Evolutionary conservation across 2,113 vertebrate genomes (phyloP).

Genomic region (Synchiropus splendidus): DNA sequence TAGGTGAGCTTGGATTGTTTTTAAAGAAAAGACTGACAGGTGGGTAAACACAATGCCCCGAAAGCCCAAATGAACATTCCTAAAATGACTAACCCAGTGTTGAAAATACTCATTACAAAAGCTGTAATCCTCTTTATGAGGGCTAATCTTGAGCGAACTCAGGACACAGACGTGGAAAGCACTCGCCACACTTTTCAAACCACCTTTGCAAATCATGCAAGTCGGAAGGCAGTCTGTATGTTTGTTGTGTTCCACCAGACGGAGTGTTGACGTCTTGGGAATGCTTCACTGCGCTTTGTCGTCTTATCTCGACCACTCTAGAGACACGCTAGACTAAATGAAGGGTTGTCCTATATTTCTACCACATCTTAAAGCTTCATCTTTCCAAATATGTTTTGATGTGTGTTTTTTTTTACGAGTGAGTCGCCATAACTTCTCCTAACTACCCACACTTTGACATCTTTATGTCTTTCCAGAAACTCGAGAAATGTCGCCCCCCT

Average conservation of each 20-base stretch:
- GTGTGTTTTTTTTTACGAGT: too few species aligned
- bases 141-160: slow-evolving; percentile 50
- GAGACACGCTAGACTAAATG: too few species aligned
- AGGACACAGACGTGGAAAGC: slow-evolving; percentile 34
- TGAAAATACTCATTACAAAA: slow-evolving; percentile 49
- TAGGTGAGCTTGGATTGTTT: slow-evolving; percentile 13
- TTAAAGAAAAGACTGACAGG: slow-evolving; percentile 48
- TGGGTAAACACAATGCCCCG: slow-evolving; percentile 57
- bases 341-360: too few species aligned
- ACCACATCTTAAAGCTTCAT: too few species aligned
- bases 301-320: slow-evolving; percentile 13
- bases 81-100: slow-evolving; percentile 47
- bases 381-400: too few species aligned
- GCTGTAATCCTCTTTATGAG: slow-evolving; percentile 56
- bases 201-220: slow-evolving; percentile 5
- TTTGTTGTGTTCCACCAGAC: slow-evolving; percentile 14
- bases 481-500: too few species aligned
- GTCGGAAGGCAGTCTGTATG: slow-evolving; percentile 16
- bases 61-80: slow-evolving; percentile 62
- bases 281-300: too few species aligned
- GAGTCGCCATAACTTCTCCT: too few species aligned
- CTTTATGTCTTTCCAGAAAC: too few species aligned
- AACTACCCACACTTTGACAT: too few species aligned
- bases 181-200: slow-evolving; percentile 8
- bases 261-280: slow-evolving; percentile 27